Base-by-base conservation (phyloP, 2,888 invertebrate genomes). In the Eulithis prunata region DNA sequence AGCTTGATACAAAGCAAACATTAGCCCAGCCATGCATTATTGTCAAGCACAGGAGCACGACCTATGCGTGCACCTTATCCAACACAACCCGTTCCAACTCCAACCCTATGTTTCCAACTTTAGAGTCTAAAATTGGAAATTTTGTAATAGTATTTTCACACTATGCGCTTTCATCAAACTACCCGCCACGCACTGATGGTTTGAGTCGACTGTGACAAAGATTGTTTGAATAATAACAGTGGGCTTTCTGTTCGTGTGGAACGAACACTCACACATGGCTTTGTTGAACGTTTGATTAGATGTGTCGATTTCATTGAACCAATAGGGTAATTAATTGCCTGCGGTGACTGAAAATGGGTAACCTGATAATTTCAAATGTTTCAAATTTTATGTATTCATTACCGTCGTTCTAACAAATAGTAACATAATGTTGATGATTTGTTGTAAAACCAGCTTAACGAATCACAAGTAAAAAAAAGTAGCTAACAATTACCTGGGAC, bases 1-100 rank as follows among this genome's bases (percentile, higher is more conserved):
- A 84, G 85, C 84, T 83, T 83, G 89, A 86, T 88, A 91, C 91
- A 92, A 91, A 91, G 91, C 91, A 91, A 92, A 93, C 88, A 91
- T 92, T 92, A 92, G 91, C 75, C 71, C 90, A 89, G 81, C 91
- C 93, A 93, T 92, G 93, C 93, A 92, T 91, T 93, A 92, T 92
- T 92, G 93, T 92, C 92, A 92, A 91, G 90, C 90, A 83, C 88
- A 88, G 86, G 78, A 83, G 82, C 82, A 80, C 75, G 76, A 73
- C 75, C 76, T 68, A 58, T 72, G 71, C 75, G 66, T 71, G 62
- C 64, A 75, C 75, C 77, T 72, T 74, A 79, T 76, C 60, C 60
- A 38, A 32, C 47, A 10, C 3, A 10, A 12, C 8, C 8, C 47
- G 49, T n/a, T 2, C 74, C 76, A 46, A 59, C 56, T 1, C 41